These are phyloP conservation scores for Sceloporus undulatus DNA, from an alignment of 2,113 vertebrate species.

Conservation along the genomic window DNA sequence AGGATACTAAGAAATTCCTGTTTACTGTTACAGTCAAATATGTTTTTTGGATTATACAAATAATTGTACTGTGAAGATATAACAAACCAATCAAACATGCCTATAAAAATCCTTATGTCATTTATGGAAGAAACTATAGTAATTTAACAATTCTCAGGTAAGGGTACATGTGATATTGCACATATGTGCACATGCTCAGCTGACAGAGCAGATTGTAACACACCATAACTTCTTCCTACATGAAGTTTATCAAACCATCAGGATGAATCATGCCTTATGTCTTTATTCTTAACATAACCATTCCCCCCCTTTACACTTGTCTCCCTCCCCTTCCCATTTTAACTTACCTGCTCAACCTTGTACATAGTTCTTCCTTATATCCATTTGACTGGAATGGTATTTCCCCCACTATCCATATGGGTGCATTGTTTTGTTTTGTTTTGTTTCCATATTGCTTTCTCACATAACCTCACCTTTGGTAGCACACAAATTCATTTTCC, in stretches of 20 bases:
- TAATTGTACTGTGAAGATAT: no score
- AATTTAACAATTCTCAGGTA: neutral
- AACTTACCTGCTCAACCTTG: neutral
- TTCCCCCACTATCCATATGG: neutral
- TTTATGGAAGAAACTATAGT: neutral
- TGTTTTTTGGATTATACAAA: neutral
- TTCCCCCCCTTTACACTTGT: neutral
- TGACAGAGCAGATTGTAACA: neutral
- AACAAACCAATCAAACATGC: neutral
- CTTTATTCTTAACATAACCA: neutral
- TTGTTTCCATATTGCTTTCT: neutral
- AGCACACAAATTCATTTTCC: constrained; percentile 12
- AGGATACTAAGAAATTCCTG: neutral
- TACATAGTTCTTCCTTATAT: neutral
- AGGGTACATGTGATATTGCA: neutral
- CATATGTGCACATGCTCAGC: no score
- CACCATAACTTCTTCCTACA: neutral
- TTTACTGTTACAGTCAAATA: neutral
- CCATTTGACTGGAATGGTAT: neutral
- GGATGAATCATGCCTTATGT: neutral
- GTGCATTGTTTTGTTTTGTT: neutral
- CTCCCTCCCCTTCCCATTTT: neutral
- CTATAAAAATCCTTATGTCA: neutral
- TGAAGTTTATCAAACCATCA: neutral
- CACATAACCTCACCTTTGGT: neutral